A percentile compares a stretch with the other conserved stretches of the same genome.
These are phyloP conservation scores for Cephus rjabovi DNA, from an alignment of 2,888 invertebrate species.

Conservation along the genomic window DNA sequence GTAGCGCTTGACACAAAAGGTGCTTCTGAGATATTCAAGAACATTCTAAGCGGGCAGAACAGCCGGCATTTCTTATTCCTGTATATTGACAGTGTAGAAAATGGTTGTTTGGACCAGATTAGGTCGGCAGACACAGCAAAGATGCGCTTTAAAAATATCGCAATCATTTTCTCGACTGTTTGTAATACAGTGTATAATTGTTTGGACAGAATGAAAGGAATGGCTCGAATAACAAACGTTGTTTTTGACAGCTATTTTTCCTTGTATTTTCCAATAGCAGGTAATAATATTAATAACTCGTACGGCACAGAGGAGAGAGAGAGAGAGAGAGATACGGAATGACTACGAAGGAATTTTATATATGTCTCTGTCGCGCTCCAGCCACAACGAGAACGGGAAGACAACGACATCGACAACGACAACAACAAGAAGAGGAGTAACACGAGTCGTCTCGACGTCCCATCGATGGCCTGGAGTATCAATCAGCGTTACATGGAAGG, in stretches of 20 bases:
- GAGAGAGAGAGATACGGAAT: background rate
- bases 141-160: background rate
- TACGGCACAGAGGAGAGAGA: background rate
- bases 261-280: background rate
- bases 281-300: background rate
- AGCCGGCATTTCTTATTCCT: slow-evolving; percentile 69
- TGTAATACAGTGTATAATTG: background rate
- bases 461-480: slow-evolving; percentile 45
- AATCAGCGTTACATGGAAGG: slow-evolving; percentile 58
- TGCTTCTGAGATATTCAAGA: slow-evolving; percentile 73
- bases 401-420: slow-evolving; percentile 10
- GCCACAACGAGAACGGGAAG: slow-evolving; percentile 16
- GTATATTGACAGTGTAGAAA: slow-evolving; percentile 72
- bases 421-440: background rate
- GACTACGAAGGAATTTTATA: background rate
- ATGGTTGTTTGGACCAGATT: slow-evolving; percentile 70
- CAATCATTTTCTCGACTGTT: background rate
- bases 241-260: background rate
- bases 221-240: too few species aligned
- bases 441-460: slow-evolving; percentile 12
- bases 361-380: background rate
- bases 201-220: background rate
- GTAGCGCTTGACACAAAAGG: slow-evolving; percentile 62
- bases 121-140: slow-evolving; percentile 58
- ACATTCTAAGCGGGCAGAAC: slow-evolving; percentile 69